Conservation (phyloP, 2,797 vertebrate genomes). For the Gambelia wislizenii region DNA sequence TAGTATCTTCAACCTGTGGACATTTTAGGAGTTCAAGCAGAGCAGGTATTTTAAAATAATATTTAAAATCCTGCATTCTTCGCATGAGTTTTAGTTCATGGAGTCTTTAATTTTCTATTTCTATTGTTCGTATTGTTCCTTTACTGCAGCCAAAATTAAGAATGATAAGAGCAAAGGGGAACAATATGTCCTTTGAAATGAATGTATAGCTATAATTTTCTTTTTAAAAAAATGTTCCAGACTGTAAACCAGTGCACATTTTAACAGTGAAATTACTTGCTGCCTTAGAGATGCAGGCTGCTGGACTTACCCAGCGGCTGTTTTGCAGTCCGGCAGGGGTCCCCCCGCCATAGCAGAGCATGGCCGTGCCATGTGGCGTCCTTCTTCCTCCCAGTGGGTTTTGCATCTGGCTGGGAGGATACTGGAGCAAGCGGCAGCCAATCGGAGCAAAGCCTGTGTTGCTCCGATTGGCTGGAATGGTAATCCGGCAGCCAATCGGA, state of each 20-base stretch:
- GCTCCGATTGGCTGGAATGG: too few species aligned
- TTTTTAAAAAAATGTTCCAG: slow-evolving; percentile 14
- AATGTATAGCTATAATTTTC: not conserved
- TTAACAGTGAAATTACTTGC: not conserved
- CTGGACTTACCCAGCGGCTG: too few species aligned
- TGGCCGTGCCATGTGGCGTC: too few species aligned
- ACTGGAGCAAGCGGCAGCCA: too few species aligned
- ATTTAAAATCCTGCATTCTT: not conserved
- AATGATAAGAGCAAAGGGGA: not conserved
- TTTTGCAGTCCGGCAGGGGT: too few species aligned
- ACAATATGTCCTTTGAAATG: not conserved
- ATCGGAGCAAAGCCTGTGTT: too few species aligned
- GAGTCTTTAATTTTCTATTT: not conserved
- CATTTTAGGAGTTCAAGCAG: not conserved
- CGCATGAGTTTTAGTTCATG: accelerated
- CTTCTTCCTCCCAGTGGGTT: too few species aligned
- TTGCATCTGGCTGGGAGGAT: too few species aligned
- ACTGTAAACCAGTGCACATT: not conserved
- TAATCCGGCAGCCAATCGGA: too few species aligned
- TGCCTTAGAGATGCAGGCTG: slow-evolving; percentile 1
- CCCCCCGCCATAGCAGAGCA: too few species aligned
- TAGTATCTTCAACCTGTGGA: not conserved
- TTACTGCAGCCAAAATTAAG: not conserved
- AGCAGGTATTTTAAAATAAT: not conserved
- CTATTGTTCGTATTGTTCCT: not conserved